Conservation (phyloP, 2,888 invertebrate species). For the Agriopis aurantiaria region DNA sequence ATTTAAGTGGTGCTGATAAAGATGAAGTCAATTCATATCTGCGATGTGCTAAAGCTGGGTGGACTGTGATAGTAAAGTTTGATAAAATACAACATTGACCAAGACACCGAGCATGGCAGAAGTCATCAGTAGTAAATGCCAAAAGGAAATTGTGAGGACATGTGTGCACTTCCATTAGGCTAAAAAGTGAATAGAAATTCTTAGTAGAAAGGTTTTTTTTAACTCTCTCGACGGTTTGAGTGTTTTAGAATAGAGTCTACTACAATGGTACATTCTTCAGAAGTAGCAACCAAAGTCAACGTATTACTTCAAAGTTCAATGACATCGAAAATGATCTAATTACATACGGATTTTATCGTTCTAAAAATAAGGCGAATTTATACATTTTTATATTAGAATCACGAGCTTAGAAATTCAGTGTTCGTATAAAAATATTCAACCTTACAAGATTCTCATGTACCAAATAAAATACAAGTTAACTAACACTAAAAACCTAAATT, state of each 20-base stretch:
- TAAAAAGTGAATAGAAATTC: slow-evolving; percentile 32
- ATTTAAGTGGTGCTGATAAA: too few relatives aligned
- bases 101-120: slow-evolving; percentile 42
- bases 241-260: not conserved
- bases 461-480: too few relatives aligned
- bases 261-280: not conserved
- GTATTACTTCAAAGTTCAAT: too few relatives aligned
- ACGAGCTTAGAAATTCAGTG: too few relatives aligned
- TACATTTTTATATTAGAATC: too few relatives aligned
- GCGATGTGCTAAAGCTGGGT: not conserved
- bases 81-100: slow-evolving; percentile 46
- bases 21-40: not conserved
- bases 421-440: too few relatives aligned
- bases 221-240: not conserved
- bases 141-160: slow-evolving; percentile 57
- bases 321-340: too few relatives aligned
- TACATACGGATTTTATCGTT: too few relatives aligned
- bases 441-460: too few relatives aligned
- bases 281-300: not conserved
- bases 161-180: slow-evolving; percentile 32
- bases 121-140: slow-evolving; percentile 71
- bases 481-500: too few relatives aligned
- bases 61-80: not conserved
- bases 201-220: not conserved
- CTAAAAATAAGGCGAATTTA: too few relatives aligned